Base-by-base conservation (phyloP, 2,113 vertebrate species). In the Varanus komodoensis region DNA sequence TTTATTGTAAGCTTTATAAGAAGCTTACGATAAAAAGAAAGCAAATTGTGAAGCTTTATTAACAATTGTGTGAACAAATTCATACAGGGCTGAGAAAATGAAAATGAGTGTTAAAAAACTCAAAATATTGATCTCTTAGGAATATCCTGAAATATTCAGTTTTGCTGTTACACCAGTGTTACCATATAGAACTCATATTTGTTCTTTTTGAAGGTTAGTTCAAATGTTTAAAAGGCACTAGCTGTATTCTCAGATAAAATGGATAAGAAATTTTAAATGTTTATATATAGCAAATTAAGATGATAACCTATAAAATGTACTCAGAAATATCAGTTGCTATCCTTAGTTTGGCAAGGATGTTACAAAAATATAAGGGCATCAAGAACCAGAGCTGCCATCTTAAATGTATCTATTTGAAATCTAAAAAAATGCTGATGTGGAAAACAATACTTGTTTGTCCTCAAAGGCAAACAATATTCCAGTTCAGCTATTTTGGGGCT, bases 191-290 rank as follows among this genome's bases (percentile, higher is more conserved):
- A 57, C 17, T n/a, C 90, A 83, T 38, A 84, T 27, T 57, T 61
- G 44, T 54, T 92, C 61, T 25, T 34, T 3, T 1, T 34, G 67
- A 78, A 44, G 8, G 87, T 27, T 27, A 82, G 1, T 29, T 3
- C 0, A 6, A 64, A 84, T 68, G 82, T 89, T 17, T n/a, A 82
- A 87, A 85, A 89, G 89, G 73, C 27, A 34, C 84, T 75, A 61
- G 77, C 82, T 86, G 34, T 77, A 38, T 91, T 91, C 89, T 82
- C 79, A 92, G 68, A 84, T 75, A 93, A 93, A 85, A 27, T 25
- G 50, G 19, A 71, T 21, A 8, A 75, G 64, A 6, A 23, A 6
- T 81, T 71, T 79, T 86, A 86, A 91, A 92, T 69, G 82, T 83
- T 81, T 44, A 78, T 67, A 38, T 29, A 27, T 25, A 89, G 79